Percentiles rank a stretch among this genome's conserved stretches.
Conservation (phyloP, 2,797 vertebrate genomes). For the Lophotriccus pileatus region DNA sequence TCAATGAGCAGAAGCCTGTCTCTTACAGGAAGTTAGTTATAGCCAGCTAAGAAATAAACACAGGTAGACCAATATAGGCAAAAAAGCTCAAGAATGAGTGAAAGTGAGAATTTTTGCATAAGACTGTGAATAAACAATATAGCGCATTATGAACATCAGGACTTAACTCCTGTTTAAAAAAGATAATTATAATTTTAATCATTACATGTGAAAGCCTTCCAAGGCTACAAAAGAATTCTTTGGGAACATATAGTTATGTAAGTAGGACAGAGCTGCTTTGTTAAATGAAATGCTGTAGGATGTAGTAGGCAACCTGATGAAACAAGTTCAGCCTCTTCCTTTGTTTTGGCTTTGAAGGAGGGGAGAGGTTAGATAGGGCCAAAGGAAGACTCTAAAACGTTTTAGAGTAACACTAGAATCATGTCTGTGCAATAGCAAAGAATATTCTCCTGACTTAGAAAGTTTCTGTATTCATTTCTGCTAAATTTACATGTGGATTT, state of each 20-base stretch:
- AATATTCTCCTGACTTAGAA: neutral
- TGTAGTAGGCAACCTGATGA: neutral
- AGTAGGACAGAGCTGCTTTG: neutral
- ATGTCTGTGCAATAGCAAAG: neutral
- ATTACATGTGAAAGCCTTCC: neutral
- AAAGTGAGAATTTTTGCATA: neutral
- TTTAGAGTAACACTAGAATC: neutral
- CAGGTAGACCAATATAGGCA: neutral
- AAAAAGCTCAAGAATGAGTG: neutral
- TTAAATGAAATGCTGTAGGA: neutral
- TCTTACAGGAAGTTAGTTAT: neutral
- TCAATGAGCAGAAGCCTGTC: neutral
- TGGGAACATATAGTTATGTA: neutral
- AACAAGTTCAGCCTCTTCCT: neutral
- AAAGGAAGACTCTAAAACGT: neutral
- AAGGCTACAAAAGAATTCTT: neutral
- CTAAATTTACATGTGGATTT: neutral
- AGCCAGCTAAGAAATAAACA: neutral
- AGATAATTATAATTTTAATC: neutral
- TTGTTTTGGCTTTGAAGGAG: neutral
- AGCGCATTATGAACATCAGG: neutral
- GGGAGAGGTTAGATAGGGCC: neutral
- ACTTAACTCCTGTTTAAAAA: neutral
- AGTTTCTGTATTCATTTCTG: neutral
- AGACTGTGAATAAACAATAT: neutral